Conservation (phyloP, 1,140 invertebrate genomes). For the Parasteatoda tepidariorum region DNA sequence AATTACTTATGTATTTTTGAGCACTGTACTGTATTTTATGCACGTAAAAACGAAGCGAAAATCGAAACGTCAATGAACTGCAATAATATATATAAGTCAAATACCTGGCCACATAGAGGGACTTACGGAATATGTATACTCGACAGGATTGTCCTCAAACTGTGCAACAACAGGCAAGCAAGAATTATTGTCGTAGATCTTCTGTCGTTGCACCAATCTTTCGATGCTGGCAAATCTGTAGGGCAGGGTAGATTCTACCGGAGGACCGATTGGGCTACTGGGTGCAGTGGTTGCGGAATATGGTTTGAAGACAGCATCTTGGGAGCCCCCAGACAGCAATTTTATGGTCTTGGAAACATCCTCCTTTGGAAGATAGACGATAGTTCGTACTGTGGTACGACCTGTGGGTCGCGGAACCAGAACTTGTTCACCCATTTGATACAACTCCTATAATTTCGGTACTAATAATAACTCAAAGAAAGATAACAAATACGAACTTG, state of each 20-base stretch:
- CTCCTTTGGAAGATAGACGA: conserved; percentile 39
- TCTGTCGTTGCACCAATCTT: conserved; percentile 77
- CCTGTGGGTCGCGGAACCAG: conserved; percentile 3
- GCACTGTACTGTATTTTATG: too few species aligned
- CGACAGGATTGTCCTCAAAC: conserved; percentile 42
- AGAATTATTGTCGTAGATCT: conserved; percentile 69
- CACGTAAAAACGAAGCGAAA: too few species aligned
- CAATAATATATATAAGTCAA: too few species aligned
- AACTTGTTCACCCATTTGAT: conserved; percentile 46
- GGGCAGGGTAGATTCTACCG: not conserved
- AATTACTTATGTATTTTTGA: too few species aligned
- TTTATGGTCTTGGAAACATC: conserved; percentile 34
- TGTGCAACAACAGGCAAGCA: conserved; percentile 30
- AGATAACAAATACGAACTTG: too few species aligned
- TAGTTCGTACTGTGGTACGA: conserved; percentile 25
- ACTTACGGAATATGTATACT: conserved; percentile 57
- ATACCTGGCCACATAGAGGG: too few species aligned
- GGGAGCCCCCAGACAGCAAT: not conserved
- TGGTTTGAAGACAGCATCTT: conserved; percentile 15
- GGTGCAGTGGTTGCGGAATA: conserved; percentile 48
- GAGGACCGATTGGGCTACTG: not conserved
- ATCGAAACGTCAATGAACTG: too few species aligned
- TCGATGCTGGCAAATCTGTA: conserved; percentile 77
- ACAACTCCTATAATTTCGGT: too few species aligned
- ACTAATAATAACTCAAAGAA: too few species aligned